These are phyloP conservation scores for Poeciliopsis turrubarensis DNA, from an alignment of 2,113 vertebrate genomes.

Conservation along the genomic window DNA sequence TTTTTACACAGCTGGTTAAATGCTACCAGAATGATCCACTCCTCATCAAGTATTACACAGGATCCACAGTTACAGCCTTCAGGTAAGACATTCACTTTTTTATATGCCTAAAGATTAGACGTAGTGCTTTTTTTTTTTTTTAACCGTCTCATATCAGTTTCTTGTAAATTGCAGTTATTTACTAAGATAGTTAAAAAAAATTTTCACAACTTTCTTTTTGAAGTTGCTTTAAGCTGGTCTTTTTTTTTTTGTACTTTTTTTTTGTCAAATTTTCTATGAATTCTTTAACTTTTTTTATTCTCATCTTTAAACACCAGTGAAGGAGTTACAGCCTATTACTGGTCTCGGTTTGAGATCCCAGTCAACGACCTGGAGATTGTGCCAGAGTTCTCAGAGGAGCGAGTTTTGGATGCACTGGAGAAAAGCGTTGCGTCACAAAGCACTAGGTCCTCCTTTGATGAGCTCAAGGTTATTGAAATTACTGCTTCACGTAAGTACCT, in stretches of 20 bases:
- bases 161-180: background rate
- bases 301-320: conserved; percentile 63
- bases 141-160: background rate
- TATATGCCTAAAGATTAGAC: background rate
- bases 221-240: background rate
- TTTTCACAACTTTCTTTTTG: background rate
- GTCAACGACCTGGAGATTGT: conserved; percentile 46
- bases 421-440: conserved; percentile 23
- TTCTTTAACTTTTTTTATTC: background rate
- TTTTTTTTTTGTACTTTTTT: background rate
- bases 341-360: conserved; percentile 78
- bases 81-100: conserved; percentile 61
- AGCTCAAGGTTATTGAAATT: conserved; percentile 59
- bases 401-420: conserved; percentile 64
- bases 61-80: conserved; percentile 77
- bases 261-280: background rate
- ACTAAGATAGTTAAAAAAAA: background rate
- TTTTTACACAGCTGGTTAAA: conserved; percentile 66
- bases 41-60: conserved; percentile 71
- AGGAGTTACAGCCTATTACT: conserved; percentile 77
- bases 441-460: fast-evolving
- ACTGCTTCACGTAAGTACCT: conserved; percentile 73
- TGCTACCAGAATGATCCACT: conserved; percentile 64
- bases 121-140: background rate
- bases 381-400: conserved; percentile 72